A percentile compares a stretch with the other conserved stretches of the same genome.
Evolutionary conservation across 2,113 vertebrate species (phyloP).

Genomic region (Bujurquina vittata): DNA sequence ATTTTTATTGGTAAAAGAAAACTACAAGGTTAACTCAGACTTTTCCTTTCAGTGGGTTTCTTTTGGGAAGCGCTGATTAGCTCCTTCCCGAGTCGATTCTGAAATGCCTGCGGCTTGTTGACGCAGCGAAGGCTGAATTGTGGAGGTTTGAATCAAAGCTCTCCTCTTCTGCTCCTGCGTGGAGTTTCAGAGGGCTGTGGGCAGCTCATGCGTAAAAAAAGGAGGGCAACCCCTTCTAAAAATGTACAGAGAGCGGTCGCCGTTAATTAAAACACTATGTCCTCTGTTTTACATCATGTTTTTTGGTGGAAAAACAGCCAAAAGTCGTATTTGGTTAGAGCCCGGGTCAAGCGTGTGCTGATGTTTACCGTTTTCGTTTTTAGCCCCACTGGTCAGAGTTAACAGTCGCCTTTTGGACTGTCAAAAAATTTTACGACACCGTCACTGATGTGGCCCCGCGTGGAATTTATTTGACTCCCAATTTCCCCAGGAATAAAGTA

Average conservation of each 20-base stretch:
- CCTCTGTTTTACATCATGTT: conserved; percentile 67
- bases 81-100: not conserved
- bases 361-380: conserved; percentile 73
- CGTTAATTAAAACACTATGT: conserved; percentile 77
- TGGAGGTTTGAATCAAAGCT: conserved; percentile 13
- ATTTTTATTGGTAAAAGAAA: not conserved
- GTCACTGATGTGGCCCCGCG: conserved; percentile 73
- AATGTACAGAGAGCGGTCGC: conserved; percentile 44
- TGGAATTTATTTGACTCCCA: conserved; percentile 81
- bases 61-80: conserved; percentile 5
- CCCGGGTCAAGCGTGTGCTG: conserved; percentile 57
- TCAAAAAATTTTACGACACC: conserved; percentile 71
- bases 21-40: not conserved
- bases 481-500: conserved; percentile 76
- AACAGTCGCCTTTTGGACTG: conserved; percentile 72
- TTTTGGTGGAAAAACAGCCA: conserved; percentile 57
- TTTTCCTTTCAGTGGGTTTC: not conserved
- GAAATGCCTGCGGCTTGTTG: conserved; percentile 5
- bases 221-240: conserved; percentile 52
- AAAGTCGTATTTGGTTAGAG: conserved; percentile 65
- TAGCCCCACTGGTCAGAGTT: conserved; percentile 60
- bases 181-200: conserved; percentile 35
- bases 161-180: not conserved
- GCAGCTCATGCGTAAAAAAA: conserved; percentile 54
- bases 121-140: conserved; percentile 9